These are phyloP conservation scores for Pithys albifrons DNA, from an alignment of 2,113 vertebrate genomes.

Conservation along the genomic window DNA sequence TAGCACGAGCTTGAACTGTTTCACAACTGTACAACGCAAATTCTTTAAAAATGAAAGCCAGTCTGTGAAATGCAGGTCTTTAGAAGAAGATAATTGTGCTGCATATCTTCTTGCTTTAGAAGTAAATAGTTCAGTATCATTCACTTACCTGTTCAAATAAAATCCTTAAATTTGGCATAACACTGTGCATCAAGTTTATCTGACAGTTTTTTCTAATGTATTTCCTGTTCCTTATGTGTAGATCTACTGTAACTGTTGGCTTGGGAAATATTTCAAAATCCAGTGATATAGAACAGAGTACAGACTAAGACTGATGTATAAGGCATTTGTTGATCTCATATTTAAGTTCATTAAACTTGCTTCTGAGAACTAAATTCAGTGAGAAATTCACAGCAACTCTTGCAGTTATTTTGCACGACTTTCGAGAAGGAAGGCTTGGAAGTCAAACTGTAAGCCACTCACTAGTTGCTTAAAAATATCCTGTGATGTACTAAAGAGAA, in stretches of 20 bases:
- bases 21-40: background rate
- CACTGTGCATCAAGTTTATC: background rate
- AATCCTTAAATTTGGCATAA: background rate
- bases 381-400: background rate
- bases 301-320: background rate
- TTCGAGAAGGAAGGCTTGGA: background rate
- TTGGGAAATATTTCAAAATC: background rate
- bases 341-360: background rate
- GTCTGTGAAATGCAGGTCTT: background rate
- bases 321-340: background rate
- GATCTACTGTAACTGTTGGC: background rate
- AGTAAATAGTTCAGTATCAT: background rate
- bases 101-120: background rate
- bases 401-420: background rate
- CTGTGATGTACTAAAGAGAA: background rate
- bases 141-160: background rate
- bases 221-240: background rate
- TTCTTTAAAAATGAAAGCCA: background rate
- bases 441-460: background rate
- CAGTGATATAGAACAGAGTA: background rate
- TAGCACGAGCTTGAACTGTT: background rate
- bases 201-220: background rate
- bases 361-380: background rate
- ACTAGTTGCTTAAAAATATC: constrained; percentile 3
- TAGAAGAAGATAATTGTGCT: background rate